Conservation (phyloP, 2,113 vertebrate genomes). For the Indicator maculatus region DNA sequence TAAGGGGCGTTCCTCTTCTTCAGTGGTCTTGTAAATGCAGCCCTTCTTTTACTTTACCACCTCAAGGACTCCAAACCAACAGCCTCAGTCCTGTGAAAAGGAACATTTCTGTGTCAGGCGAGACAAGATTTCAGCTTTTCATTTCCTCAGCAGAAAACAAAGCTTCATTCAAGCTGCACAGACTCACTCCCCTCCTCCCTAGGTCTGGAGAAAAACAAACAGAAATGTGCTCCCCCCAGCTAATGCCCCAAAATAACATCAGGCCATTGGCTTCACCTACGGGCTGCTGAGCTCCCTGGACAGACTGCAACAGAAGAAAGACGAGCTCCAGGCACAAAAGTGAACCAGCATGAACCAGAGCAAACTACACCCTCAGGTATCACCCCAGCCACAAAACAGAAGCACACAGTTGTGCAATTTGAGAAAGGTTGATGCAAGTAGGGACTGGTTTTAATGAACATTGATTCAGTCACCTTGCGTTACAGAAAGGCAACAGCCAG, state of each 20-base stretch:
- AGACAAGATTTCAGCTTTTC: constrained; percentile 21
- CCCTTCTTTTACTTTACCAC: neutral
- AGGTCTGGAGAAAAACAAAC: constrained; percentile 22
- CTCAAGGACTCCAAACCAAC: neutral
- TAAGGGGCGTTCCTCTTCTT: neutral
- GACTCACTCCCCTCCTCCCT: neutral
- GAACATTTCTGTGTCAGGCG: neutral
- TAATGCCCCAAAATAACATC: neutral
- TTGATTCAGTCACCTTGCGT: neutral
- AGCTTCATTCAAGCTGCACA: constrained; percentile 9
- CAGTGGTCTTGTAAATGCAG: neutral
- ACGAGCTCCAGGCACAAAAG: neutral
- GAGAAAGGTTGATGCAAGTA: constrained; percentile 11
- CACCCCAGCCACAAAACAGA: neutral
- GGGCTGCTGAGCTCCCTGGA: neutral
- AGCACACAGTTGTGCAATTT: neutral
- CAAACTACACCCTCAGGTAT: constrained; percentile 2
- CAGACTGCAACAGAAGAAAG: neutral
- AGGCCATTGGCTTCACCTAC: neutral
- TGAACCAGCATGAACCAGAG: neutral
- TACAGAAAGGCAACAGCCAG: neutral
- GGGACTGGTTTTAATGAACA: neutral
- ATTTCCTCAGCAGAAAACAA: constrained; percentile 26
- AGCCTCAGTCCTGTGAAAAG: neutral
- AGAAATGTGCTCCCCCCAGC: neutral